Evolutionary conservation across 2,797 vertebrate species (phyloP).

Genomic region (Pseudopleuronectes americanus): DNA sequence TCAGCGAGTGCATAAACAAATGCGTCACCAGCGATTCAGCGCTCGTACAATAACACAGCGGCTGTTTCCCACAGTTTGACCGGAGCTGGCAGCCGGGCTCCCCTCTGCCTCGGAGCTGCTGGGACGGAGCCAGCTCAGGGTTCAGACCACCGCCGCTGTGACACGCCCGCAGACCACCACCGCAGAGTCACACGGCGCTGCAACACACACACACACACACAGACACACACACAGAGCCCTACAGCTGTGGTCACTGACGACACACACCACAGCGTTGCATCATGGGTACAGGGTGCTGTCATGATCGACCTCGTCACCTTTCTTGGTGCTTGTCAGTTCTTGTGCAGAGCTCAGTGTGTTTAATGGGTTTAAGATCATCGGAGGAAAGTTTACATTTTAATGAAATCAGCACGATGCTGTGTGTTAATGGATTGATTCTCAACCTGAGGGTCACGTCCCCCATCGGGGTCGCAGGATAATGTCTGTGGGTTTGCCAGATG

Average conservation of each 20-base stretch:
- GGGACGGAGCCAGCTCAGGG: constrained; percentile 64
- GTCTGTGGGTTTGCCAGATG: too few species aligned
- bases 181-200: constrained; percentile 17
- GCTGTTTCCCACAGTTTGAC: constrained; percentile 81
- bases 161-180: constrained; percentile 44
- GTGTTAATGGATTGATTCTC: too few species aligned
- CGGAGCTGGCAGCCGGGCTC: constrained; percentile 65
- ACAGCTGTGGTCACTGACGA: neutral
- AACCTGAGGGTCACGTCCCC: too few species aligned
- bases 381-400: too few species aligned
- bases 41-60: constrained; percentile 82
- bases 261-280: constrained; percentile 3
- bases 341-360: too few species aligned
- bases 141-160: constrained; percentile 69
- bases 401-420: too few species aligned
- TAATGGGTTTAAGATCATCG: too few species aligned
- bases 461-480: too few species aligned
- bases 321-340: too few species aligned
- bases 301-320: too few species aligned
- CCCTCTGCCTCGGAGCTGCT: constrained; percentile 54
- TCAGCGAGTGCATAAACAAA: constrained; percentile 82
- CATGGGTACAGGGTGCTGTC: neutral
- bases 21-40: constrained; percentile 81
- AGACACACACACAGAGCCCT: constrained; percentile 5
- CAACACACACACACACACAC: constrained; percentile 15